These are phyloP conservation scores for Chrysogorgia sp. DNA, from an alignment of 92 coral and sea anemone species.

Conservation along the genomic window DNA sequence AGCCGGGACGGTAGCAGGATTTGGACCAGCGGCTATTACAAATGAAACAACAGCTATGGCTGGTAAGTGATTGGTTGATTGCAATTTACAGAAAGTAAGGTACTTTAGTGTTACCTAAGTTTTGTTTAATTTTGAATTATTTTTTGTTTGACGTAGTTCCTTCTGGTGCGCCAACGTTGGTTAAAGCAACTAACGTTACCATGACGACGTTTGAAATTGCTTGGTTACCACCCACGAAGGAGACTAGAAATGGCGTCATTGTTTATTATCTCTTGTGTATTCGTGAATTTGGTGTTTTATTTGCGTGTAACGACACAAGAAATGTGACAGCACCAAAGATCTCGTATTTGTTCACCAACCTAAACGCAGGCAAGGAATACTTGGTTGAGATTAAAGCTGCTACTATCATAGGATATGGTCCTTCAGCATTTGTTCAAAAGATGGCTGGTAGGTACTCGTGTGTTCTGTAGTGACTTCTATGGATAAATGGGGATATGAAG, in stretches of 20 bases:
- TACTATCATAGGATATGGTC: slow-evolving; percentile 30
- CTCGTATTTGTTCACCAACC: slow-evolving; percentile 12
- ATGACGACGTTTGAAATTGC: slow-evolving; percentile 16
- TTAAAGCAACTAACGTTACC: slow-evolving; percentile 7
- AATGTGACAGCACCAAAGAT: slow-evolving; percentile 4
- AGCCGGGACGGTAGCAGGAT: slow-evolving; percentile 24
- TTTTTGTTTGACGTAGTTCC: slow-evolving; percentile 4
- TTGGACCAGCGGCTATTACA: slow-evolving; percentile 35
- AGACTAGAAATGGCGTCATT: slow-evolving; percentile 15
- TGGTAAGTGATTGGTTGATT: background rate
- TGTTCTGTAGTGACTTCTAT: too few relatives aligned
- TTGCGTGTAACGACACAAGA: slow-evolving; percentile 34
- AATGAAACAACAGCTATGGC: slow-evolving; percentile 17
- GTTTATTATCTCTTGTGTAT: slow-evolving; percentile 13
- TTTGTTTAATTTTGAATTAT: background rate
- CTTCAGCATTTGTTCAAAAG: slow-evolving; percentile 4
- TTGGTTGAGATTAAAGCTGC: slow-evolving; percentile 36
- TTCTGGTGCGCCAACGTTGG: slow-evolving; percentile 25
- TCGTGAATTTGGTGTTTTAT: slow-evolving; percentile 13
- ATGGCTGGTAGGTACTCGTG: slow-evolving; percentile 34
- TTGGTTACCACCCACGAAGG: slow-evolving; percentile 29
- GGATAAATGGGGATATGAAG: too few relatives aligned
- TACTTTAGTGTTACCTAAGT: background rate
- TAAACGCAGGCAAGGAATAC: slow-evolving; percentile 7
- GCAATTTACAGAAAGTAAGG: background rate